These are phyloP conservation scores for Forbesichthys agassizii DNA, from an alignment of 2,113 vertebrate species.

Conservation along the genomic window DNA sequence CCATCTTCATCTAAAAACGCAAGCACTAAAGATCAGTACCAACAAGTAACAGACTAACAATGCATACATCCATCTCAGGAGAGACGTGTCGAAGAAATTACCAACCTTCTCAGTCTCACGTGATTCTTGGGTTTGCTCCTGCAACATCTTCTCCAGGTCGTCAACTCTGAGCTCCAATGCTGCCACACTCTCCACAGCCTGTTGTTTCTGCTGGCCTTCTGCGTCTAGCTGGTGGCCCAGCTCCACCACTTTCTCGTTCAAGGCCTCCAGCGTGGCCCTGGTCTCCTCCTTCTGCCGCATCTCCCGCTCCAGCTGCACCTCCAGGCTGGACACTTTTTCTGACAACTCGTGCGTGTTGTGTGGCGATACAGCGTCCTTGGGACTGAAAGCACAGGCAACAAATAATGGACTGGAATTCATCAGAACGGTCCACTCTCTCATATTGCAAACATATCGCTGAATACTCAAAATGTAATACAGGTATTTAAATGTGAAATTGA, in stretches of 20 bases:
- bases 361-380: slow-evolving; percentile 25
- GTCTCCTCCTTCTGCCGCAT: slow-evolving; percentile 51
- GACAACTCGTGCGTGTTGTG: slow-evolving; percentile 35
- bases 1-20: slow-evolving; percentile 62
- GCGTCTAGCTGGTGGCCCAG: slow-evolving; percentile 54
- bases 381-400: slow-evolving; percentile 23
- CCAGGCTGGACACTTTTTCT: slow-evolving; percentile 53
- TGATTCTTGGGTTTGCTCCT: slow-evolving; percentile 14
- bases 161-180: slow-evolving; percentile 25
- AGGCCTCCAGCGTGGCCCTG: background rate
- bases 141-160: slow-evolving; percentile 48
- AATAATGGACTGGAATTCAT: background rate
- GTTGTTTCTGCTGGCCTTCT: slow-evolving; percentile 42
- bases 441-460: too few species aligned
- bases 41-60: background rate
- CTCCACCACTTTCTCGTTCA: slow-evolving; percentile 17
- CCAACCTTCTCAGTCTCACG: slow-evolving; percentile 53
- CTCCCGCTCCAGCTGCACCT: slow-evolving; percentile 58
- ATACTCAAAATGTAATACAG: too few species aligned
- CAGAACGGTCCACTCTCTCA: too few species aligned
- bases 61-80: too few species aligned
- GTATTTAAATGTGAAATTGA: too few species aligned
- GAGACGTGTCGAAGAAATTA: background rate
- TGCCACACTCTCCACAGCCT: slow-evolving; percentile 27
- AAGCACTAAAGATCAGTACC: background rate